These are phyloP conservation scores for Megalops cyprinoides DNA, from an alignment of 2,797 vertebrate genomes.

Conservation along the genomic window DNA sequence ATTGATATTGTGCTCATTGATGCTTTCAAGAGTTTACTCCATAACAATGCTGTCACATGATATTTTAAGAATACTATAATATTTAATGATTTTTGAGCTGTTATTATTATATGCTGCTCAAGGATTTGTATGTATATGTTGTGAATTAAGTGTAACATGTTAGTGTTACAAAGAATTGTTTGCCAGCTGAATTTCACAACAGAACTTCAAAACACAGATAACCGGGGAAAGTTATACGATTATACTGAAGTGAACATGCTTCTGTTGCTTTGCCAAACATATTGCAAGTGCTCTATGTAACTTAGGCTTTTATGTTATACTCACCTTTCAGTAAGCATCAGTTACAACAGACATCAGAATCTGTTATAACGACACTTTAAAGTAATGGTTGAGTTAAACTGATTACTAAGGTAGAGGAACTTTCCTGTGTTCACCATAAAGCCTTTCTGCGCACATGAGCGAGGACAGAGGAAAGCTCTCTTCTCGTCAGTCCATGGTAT, in stretches of 20 bases:
- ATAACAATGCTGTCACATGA: too few species aligned
- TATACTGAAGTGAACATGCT: not conserved
- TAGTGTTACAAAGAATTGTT: too few species aligned
- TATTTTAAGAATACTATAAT: too few species aligned
- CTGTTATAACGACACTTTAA: conserved; percentile 60
- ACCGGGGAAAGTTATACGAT: not conserved
- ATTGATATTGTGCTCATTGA: too few species aligned
- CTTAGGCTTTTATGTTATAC: not conserved
- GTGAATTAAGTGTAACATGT: too few species aligned
- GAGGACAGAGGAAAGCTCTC: conserved; percentile 68
- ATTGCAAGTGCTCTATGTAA: conserved; percentile 62
- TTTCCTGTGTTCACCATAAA: conserved; percentile 69
- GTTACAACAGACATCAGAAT: not conserved
- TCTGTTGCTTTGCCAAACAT: conserved; percentile 14
- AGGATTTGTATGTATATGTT: too few species aligned
- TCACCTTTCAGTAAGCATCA: not conserved
- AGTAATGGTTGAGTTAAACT: conserved; percentile 63
- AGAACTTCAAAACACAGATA: not conserved
- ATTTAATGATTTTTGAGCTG: too few species aligned
- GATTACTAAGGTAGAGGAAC: conserved; percentile 63
- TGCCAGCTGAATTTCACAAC: too few species aligned
- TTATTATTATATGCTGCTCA: too few species aligned
- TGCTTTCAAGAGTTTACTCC: too few species aligned
- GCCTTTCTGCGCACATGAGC: conserved; percentile 62
- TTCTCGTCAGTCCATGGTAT: conserved; percentile 73